Conservation (phyloP, 2,888 invertebrate genomes). For the Campoplex nolae region DNA sequence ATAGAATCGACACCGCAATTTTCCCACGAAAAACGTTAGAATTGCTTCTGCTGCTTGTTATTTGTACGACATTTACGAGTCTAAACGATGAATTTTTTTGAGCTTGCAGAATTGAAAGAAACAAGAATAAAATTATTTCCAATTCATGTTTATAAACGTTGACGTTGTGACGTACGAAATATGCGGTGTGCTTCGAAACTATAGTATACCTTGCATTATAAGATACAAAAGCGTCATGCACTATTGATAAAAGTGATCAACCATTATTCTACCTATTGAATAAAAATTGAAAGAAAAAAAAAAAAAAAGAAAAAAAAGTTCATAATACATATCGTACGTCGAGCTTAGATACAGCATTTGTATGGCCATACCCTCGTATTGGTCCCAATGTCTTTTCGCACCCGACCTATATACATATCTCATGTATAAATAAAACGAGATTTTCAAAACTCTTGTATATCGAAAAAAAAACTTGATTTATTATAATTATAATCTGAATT, state of each 20-base stretch:
- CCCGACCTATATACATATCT: not conserved
- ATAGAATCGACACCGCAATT: not conserved
- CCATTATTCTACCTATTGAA: conserved; percentile 80
- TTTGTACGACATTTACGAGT: not conserved
- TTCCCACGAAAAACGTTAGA: not conserved
- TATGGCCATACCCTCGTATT: conserved; percentile 80
- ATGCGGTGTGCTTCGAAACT: conserved; percentile 48
- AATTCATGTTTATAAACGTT: not conserved
- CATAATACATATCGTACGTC: conserved; percentile 76
- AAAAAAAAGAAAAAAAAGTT: not conserved
- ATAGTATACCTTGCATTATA: conserved; percentile 38
- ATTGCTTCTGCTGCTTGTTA: not conserved
- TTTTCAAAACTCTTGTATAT: not conserved
- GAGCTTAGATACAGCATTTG: conserved; percentile 84
- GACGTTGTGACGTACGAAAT: not conserved
- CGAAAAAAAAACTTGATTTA: not conserved
- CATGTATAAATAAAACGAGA: not conserved
- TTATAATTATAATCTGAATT: conserved; percentile 23
- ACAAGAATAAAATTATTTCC: not conserved
- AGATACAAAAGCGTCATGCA: conserved; percentile 81
- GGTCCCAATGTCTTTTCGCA: conserved; percentile 44
- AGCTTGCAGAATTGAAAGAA: not conserved
- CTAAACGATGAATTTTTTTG: not conserved
- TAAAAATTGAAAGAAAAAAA: not conserved
- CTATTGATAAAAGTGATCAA: conserved; percentile 85